These are phyloP conservation scores for Campoletis sonorensis DNA, from an alignment of 1,140 invertebrate species.

Conservation along the genomic window DNA sequence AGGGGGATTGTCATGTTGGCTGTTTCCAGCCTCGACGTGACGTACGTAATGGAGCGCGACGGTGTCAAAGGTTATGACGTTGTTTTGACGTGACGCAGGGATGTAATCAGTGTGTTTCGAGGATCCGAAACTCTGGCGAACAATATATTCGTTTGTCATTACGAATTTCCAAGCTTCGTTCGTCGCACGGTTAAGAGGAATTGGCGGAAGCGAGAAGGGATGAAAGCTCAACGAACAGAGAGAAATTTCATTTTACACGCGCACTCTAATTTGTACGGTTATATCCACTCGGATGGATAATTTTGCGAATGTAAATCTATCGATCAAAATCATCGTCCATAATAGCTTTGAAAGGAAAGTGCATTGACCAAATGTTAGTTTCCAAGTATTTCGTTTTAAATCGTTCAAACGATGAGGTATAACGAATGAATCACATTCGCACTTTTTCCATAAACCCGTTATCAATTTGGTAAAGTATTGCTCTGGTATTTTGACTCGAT, in stretches of 20 bases:
- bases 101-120: constrained; percentile 49
- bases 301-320: not conserved
- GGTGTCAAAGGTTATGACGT: constrained; percentile 58
- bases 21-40: constrained; percentile 58
- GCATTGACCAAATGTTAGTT: not conserved
- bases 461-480: no score
- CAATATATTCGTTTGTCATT: constrained; percentile 45
- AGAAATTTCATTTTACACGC: constrained; percentile 29
- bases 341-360: not conserved
- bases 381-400: no score
- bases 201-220: not conserved
- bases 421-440: not conserved
- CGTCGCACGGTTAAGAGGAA: not conserved
- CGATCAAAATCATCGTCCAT: not conserved
- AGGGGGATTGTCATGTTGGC: constrained; percentile 29
- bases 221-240: constrained; percentile 25
- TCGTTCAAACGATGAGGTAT: no score
- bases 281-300: constrained; percentile 6
- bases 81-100: constrained; percentile 50
- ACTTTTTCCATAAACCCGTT: not conserved
- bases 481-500: no score
- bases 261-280: not conserved
- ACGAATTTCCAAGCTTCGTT: constrained; percentile 21
- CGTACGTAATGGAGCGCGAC: constrained; percentile 53
- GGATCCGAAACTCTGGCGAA: not conserved